Conservation (phyloP, 2,113 vertebrate genomes). For the Corapipo altera region DNA sequence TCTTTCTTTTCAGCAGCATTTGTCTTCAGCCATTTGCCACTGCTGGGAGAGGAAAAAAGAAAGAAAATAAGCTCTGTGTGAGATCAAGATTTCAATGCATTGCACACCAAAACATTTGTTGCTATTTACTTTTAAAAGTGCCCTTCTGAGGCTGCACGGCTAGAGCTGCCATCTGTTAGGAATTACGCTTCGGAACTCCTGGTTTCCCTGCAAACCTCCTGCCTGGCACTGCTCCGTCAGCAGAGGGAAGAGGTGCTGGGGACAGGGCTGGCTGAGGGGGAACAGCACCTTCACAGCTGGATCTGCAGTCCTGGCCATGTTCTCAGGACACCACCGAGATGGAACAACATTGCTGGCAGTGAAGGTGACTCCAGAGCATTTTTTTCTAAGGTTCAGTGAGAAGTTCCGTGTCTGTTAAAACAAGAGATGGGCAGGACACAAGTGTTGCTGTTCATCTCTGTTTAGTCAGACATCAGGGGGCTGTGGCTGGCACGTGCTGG, state of each 20-base stretch:
- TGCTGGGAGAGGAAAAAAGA: slow-evolving; percentile 8
- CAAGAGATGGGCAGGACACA: background rate
- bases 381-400: background rate
- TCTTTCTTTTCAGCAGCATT: slow-evolving; percentile 22
- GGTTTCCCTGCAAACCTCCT: slow-evolving; percentile 21
- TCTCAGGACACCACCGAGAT: background rate
- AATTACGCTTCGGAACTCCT: slow-evolving; percentile 53
- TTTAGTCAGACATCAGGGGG: background rate
- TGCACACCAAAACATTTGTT: slow-evolving; percentile 72
- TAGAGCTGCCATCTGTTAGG: slow-evolving; percentile 70
- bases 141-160: slow-evolving; percentile 49
- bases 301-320: background rate
- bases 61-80: slow-evolving; percentile 39
- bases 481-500: background rate
- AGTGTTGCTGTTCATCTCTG: background rate
- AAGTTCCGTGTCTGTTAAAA: background rate
- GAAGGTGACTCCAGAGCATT: background rate
- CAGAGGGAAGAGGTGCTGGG: background rate
- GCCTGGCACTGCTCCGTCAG: background rate
- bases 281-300: background rate
- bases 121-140: slow-evolving; percentile 73
- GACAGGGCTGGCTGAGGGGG: background rate
- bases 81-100: slow-evolving; percentile 64
- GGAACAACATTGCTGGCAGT: background rate
- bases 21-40: slow-evolving; percentile 50